Evolutionary conservation across 1,140 invertebrate genomes (phyloP), one percentile per base, ranked within the genome.

Genomic region (Anadara kagoshimensis): DNA sequence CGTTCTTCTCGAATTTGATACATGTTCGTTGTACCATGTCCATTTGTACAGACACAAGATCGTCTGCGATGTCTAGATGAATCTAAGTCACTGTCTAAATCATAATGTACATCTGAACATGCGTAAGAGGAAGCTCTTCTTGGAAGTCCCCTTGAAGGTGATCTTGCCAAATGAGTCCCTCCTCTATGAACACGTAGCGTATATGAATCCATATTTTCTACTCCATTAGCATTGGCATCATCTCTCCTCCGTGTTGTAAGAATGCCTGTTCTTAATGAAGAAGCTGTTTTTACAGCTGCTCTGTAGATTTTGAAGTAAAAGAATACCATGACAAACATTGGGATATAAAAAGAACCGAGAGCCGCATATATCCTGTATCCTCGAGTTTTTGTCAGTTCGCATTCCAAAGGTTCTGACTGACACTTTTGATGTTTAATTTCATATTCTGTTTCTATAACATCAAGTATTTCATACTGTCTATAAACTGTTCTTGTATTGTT

Each of bases 291-390:
- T 3, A 96, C 93, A 20, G 96, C 96, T 0, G 96, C 95, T 70
- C 94, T 93, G 90, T 98, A 98, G 76, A 98, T 98, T 73, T 95
- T 92, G 93, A 95, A 97, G 89, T 98, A 98, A 91, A 98, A 97
- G 91, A 97, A 98, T 70, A 97, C 91, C 95, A 98, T 97, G 51
- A 98, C 94, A 76, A 97, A 92, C 95, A 97, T 97, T n/a, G 97
- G 96, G 81, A 98, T 94, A 89, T 96, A 98, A 92, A 98, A 98
- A 62, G 95, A 97, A 5, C 96, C 96, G 11, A 97, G 91, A 0
- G 96, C 95, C 4, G 95, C 96, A 89, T 95, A 99, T 69, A 99
- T 91, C 82, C 99, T 97, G 91, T 99, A 99, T 20, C 95, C 95
- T 65, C 93, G 93, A 78, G 96, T 96, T 86, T 96, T 95, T 73